A percentile compares a stretch with the other conserved stretches of the same genome.
Conservation (phyloP, 2,797 vertebrate genomes). For the Sebastes taczanowskii region DNA sequence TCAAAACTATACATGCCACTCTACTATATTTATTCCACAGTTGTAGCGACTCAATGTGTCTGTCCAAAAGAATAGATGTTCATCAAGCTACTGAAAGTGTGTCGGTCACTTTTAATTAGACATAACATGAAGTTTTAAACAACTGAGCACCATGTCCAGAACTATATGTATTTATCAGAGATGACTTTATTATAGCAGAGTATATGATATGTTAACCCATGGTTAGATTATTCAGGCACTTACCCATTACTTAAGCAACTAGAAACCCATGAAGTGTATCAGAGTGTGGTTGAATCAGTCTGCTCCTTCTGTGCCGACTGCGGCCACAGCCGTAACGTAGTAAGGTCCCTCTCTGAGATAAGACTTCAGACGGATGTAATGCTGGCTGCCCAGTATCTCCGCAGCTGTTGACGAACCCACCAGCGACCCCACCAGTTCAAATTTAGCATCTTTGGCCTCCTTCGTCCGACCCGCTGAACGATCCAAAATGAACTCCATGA, state of each 20-base stretch:
- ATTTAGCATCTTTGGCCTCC: constrained; percentile 94
- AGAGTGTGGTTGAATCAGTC: constrained; percentile 78
- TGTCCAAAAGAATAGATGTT: neutral
- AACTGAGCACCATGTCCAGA: neutral
- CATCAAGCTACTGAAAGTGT: neutral
- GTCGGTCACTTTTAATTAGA: neutral
- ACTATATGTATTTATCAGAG: neutral
- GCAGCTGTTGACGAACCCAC: constrained; percentile 86
- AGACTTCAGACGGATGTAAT: constrained; percentile 89
- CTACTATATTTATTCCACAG: neutral
- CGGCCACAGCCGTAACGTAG: constrained; percentile 87
- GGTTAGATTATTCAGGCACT: constrained; percentile 5
- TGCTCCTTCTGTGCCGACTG: constrained; percentile 90
- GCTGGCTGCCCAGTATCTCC: constrained; percentile 89
- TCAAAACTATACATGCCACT: neutral
- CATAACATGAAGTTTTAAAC: neutral
- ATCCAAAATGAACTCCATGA: constrained; percentile 94
- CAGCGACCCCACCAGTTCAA: constrained; percentile 91
- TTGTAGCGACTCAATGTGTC: neutral
- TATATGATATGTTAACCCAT: neutral
- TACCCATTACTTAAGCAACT: constrained; percentile 22
- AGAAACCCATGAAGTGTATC: neutral
- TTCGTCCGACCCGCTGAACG: constrained; percentile 91
- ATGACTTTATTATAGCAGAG: neutral
- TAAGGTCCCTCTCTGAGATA: constrained; percentile 94